Percentiles rank a stretch among this genome's conserved stretches.
These are phyloP conservation scores for Melanogrammus aeglefinus DNA, from an alignment of 2,797 vertebrate species.

Conservation along the genomic window DNA sequence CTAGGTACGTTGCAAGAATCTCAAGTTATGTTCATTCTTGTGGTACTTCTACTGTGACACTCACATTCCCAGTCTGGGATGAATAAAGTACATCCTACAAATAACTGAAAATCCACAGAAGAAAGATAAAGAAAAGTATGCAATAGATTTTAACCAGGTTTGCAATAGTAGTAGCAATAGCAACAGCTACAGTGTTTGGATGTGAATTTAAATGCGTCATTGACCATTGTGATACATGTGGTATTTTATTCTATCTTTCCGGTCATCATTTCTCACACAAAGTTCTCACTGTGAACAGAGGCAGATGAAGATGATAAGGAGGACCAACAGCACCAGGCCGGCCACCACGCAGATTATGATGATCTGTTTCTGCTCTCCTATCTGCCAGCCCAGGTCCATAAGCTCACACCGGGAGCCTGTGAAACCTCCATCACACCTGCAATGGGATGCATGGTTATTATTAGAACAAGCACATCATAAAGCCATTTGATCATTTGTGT, in stretches of 20 bases:
- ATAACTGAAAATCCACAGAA: background rate
- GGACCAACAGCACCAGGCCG: conserved; percentile 74
- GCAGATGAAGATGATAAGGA: conserved; percentile 77
- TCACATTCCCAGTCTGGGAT: background rate
- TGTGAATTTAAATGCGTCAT: background rate
- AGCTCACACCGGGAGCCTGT: conserved; percentile 81
- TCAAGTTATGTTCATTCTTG: background rate
- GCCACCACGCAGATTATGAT: conserved; percentile 78
- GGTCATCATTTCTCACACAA: background rate
- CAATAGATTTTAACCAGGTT: background rate
- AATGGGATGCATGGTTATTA: background rate
- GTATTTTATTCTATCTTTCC: background rate
- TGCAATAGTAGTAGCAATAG: background rate
- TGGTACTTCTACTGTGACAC: background rate
- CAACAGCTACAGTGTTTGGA: background rate
- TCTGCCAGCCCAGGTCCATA: conserved; percentile 69
- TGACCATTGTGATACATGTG: background rate
- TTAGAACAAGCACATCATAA: background rate
- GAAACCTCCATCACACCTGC: conserved; percentile 81
- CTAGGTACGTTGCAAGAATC: no score
- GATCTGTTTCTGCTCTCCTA: conserved; percentile 68
- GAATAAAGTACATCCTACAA: background rate
- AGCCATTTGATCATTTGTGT: background rate
- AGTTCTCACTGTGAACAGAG: conserved; percentile 81
- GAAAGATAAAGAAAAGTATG: background rate